Conservation (phyloP, 2,113 vertebrate genomes). For the Phrynocephalus versicolor region DNA sequence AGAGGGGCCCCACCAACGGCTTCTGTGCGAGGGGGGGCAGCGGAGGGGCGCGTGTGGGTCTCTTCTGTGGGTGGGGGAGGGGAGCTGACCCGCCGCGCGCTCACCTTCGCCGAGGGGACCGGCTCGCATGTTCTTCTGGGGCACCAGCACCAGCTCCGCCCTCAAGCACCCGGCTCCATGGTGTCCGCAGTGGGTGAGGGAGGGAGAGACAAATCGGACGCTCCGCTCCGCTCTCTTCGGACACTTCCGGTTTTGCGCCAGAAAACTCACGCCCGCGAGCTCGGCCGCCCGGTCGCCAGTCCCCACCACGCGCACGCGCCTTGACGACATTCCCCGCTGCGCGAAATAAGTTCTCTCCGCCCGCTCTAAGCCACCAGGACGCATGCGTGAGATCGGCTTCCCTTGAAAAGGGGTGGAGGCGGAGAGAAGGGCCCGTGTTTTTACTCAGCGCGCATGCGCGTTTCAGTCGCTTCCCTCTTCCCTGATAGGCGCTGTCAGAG, state of each 20-base stretch:
- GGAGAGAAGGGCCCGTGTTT: not conserved
- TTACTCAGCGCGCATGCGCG: not conserved
- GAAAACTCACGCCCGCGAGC: constrained; percentile 27
- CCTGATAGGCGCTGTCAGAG: no score
- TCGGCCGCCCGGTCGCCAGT: fast-evolving
- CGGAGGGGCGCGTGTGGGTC: no score
- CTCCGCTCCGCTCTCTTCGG: not conserved
- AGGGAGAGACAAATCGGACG: not conserved
- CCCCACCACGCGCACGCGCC: not conserved
- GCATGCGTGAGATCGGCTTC: constrained; percentile 1
- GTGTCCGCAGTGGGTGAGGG: constrained; percentile 39
- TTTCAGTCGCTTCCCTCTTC: no score
- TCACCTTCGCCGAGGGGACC: constrained; percentile 73
- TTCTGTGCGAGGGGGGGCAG: not conserved
- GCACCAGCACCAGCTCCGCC: constrained; percentile 57
- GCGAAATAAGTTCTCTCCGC: constrained; percentile 14
- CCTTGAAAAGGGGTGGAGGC: not conserved
- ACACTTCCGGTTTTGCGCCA: constrained; percentile 58
- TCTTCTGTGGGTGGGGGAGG: constrained; percentile 7
- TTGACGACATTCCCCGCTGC: not conserved
- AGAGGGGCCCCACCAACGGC: not conserved
- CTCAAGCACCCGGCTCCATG: constrained; percentile 68
- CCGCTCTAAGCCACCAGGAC: not conserved
- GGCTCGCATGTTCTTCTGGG: constrained; percentile 72
- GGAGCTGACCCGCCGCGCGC: not conserved